Base-by-base conservation (phyloP, 2,113 vertebrate genomes). In the Speoplatyrhinus poulsoni region DNA sequence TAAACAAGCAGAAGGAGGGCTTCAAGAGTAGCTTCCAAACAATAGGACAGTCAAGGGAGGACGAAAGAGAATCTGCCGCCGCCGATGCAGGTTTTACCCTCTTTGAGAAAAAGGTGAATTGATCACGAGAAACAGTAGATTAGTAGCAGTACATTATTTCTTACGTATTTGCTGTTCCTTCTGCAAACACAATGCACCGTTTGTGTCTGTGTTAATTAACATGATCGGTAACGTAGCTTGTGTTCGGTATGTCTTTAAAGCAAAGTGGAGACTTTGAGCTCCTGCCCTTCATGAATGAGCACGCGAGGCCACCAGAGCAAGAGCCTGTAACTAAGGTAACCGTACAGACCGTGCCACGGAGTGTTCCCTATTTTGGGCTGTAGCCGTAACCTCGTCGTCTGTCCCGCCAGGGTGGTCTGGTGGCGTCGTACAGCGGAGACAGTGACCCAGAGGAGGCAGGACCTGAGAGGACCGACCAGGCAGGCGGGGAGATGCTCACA, bases 1-100 rank as follows among this genome's bases (percentile, higher is more conserved):
- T 98, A 74, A 99, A 99, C 82, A 98, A 97, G 75, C 95, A 97
- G 83, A 99, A 98, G 53, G 96, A 98, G 81, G 96, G 94, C 78
- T 94, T 95, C 83, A 98, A 92, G 81, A 95, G 94, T 52, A 95
- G 93, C 84, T 95, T 95, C 79, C 95, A 96, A 80, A 92, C 94
- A 0, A 81, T 94, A 0, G 77, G 73, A 26, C 11, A 32, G 0
- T 76, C 60, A 57, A 95, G 87, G 73, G 92, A 94, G 48, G 96
- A 98, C 65, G 96, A 98, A 71, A 90, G 90, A 56, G 96, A 98
- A 77, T 95, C 95, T 0, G 96, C 96, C 0, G 95, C 96, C 8
- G 96, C 97, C 12, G 96, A 98, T 70, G 97, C 97, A 11, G 96
- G 95, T 32, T 98, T 96, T 88, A 94, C 90, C 4, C 93, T 99